A percentile compares a stretch with the other conserved stretches of the same genome.
Evolutionary conservation across 2,797 vertebrate genomes (phyloP).

Genomic region (Serranus cabrilla): DNA sequence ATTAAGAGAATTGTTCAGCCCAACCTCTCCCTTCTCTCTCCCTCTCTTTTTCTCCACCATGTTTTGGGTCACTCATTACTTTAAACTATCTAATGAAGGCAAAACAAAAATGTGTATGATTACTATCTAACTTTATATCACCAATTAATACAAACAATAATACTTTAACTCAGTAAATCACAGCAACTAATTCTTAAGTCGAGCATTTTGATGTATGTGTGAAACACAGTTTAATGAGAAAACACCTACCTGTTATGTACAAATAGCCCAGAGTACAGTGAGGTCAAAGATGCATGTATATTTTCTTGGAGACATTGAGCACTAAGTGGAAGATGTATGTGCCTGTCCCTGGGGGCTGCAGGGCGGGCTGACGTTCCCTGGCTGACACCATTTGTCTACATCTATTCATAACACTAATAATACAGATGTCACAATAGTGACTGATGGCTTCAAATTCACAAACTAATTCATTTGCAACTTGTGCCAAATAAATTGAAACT

Average conservation of each 20-base stretch:
- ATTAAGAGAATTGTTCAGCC: too few relatives aligned
- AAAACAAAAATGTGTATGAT: not conserved
- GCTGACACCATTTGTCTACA: conserved; percentile 25
- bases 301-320: not conserved
- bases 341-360: not conserved
- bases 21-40: not conserved
- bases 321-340: conserved; percentile 22
- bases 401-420: conserved; percentile 35
- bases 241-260: not conserved
- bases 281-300: conserved; percentile 6
- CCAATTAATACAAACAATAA: not conserved
- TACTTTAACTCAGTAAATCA: not conserved
- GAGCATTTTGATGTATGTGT: not conserved
- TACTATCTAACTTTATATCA: not conserved
- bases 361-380: conserved; percentile 13
- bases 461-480: not conserved
- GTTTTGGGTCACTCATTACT: not conserved
- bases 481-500: not conserved
- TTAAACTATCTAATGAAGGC: not conserved
- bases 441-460: conserved; percentile 9
- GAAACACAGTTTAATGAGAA: not conserved
- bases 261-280: not conserved
- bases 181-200: too few relatives aligned
- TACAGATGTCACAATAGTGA: conserved; percentile 23
- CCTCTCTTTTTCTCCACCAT: not conserved